Base-by-base conservation (phyloP, 2,113 vertebrate genomes). In the Peromyscus polionotus region DNA sequence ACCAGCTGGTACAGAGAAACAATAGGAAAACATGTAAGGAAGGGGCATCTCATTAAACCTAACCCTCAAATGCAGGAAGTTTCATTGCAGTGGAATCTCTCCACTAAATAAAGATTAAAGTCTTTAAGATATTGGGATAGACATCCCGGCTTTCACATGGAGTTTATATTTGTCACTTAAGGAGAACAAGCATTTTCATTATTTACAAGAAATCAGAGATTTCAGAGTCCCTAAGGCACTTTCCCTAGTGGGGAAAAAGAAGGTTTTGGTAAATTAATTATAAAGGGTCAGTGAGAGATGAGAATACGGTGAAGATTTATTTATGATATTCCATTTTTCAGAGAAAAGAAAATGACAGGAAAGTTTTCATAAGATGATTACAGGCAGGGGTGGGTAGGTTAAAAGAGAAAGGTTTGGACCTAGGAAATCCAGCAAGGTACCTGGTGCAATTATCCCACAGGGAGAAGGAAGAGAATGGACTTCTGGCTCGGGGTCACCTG, bases 221-320 rank as follows among this genome's bases (percentile, higher is more conserved):
- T 67, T 90, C 3, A 39, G 14, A 16, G 17, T 86, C 33, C 61
- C 72, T 85, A 65, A 76, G 5, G 54, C 20, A 17, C 86, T 90
- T 26, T 85, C 42, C 26, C 61, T 86, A 65, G 68, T 42, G 70
- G 3, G 12, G 11, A 28, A 79, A 59, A 83, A 93, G 72, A 11
- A 93, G 90, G 4, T 81, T 79, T 42, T 20, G 61, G 48, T 63
- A 57, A 94, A 90, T 76, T 90, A 86, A 96, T 84, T 97, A 85
- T 83, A 70, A 97, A 75, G 22, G 12, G 14, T 70, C 36, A 81
- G 76, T 63, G 39, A 1, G 1, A 70, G 12, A 14, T 72, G 88
- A 90, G 80, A 97, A 67, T 73, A 54, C 1, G 90, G 28, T 48
- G 88, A 54, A 84, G 11, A 19, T 86, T 42, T 84, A 96, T 88